These are phyloP conservation scores for Prostheceraeus crozeri DNA, from an alignment of 2,888 invertebrate species.

Conservation along the genomic window DNA sequence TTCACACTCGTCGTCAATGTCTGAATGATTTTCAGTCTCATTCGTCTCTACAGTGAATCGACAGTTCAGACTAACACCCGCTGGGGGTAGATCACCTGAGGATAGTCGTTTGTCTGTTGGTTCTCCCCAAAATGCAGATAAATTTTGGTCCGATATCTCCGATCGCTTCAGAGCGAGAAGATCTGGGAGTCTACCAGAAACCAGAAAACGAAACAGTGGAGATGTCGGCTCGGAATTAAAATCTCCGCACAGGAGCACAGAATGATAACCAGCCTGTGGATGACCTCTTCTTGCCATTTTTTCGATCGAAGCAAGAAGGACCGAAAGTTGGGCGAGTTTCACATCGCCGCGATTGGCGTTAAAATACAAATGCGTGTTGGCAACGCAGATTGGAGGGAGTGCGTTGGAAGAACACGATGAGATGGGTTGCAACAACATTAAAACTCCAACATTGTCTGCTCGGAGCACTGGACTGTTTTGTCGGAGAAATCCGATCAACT, in stretches of 20 bases:
- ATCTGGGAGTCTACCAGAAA: constrained; percentile 66
- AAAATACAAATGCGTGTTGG: constrained; percentile 86
- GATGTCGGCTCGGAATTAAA: constrained; percentile 75
- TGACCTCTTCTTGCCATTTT: constrained; percentile 60
- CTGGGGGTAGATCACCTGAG: too few species aligned
- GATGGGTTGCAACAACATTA: constrained; percentile 62
- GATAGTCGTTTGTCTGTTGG: too few species aligned
- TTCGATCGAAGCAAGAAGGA: constrained; percentile 76
- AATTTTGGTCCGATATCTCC: constrained; percentile 60
- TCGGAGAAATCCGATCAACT: constrained; percentile 14
- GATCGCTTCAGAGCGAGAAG: constrained; percentile 75
- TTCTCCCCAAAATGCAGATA: constrained; percentile 43
- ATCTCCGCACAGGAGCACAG: constrained; percentile 82
- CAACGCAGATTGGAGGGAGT: constrained; percentile 63
- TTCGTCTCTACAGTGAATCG: constrained; percentile 32
- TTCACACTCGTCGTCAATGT: background rate
- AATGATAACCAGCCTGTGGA: constrained; percentile 67
- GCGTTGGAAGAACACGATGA: constrained; percentile 32
- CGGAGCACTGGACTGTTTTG: constrained; percentile 13
- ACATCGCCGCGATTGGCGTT: constrained; percentile 82
- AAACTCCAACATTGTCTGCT: constrained; percentile 72
- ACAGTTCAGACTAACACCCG: too few species aligned
- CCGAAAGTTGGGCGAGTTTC: constrained; percentile 74
- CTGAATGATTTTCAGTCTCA: constrained; percentile 42
- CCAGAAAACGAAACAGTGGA: constrained; percentile 63